Percentiles rank a stretch among this genome's conserved stretches.
phyloP scores from a whole-genome alignment of 2,888 invertebrate species.

The Fragum sueziense region DNA sequence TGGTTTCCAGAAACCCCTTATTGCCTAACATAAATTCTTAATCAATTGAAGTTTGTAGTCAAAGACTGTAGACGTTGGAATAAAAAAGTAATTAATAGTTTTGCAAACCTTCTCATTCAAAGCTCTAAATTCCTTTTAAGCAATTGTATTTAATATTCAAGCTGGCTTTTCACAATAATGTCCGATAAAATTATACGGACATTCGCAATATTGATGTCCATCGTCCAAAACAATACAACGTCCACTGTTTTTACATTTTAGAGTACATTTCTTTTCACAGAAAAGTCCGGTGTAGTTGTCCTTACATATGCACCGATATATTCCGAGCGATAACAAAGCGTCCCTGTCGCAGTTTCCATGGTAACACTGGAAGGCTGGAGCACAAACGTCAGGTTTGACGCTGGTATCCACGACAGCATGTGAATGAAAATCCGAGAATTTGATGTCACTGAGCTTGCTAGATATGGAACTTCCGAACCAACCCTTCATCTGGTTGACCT shows the following conservation, averaged over 20 bases:
- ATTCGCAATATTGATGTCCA: slow-evolving; percentile 54
- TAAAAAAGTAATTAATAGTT: too few species aligned
- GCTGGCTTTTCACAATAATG: slow-evolving; percentile 46
- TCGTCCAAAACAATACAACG: slow-evolving; percentile 47
- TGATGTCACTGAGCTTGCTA: slow-evolving; percentile 25
- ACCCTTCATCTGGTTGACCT: slow-evolving; percentile 5
- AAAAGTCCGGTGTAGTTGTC: slow-evolving; percentile 55
- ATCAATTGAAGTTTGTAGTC: too few species aligned
- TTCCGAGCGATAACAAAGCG: slow-evolving; percentile 33
- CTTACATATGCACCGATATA: slow-evolving; percentile 50
- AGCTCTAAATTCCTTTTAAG: too few species aligned
- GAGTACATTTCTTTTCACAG: slow-evolving; percentile 57
- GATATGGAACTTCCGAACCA: slow-evolving; percentile 39
- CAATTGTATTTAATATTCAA: too few species aligned
- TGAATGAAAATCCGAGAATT: slow-evolving; percentile 50
- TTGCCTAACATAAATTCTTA: too few species aligned
- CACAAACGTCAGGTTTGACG: slow-evolving; percentile 55
- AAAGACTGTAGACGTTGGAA: too few species aligned
- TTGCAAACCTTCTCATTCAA: too few species aligned
- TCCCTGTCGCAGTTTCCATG: slow-evolving; percentile 56
- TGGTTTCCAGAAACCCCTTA: too few species aligned
- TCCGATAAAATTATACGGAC: slow-evolving; percentile 52
- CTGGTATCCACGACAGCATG: slow-evolving; percentile 57
- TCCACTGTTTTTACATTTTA: slow-evolving; percentile 54
- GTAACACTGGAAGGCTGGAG: slow-evolving; percentile 59